Evolutionary conservation across 2,888 invertebrate species (phyloP), one percentile per base, ranked within the genome.

Genomic region (Amphipyra berbera): DNA sequence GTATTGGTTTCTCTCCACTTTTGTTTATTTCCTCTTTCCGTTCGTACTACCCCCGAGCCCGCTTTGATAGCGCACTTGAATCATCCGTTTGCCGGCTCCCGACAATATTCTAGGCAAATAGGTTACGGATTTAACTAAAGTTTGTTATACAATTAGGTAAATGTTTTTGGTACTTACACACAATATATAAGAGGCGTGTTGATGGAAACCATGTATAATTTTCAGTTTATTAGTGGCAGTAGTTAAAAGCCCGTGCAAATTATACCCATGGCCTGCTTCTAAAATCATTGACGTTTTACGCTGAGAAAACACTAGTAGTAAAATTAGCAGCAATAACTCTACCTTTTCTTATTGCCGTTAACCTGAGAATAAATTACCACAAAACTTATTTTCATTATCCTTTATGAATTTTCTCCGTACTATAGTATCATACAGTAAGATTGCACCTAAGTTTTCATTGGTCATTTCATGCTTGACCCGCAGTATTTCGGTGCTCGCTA

Each of bases 1-100:
- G 90, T 89, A 89, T 91, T 88, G 89, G 88, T 90, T 89, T 86
- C 88, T 83, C 84, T 86, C 79, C 80, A 82, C 79, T 82, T 88
- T 84, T 85, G 83, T 90, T 89, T 87, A 83, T 85, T 86, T 86
- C 78, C 72, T 85, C 79, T 84, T 86, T 86, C 73, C 78, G 70
- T 76, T 73, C 74, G 72, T 73, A 71, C 54, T 47, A 62, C 61
- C 67, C 66, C 59, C 55, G 45, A 49, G 65, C 73, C 61, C 58
- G 49, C 60, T 67, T 59, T 68, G 65, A 74, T 76, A 76, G 73
- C 68, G 67, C 67, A 74, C 76, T 78, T 76, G 67, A 63, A 78
- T 79, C 64, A 77, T 65, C 58, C 58, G 57, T 59, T 62, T 68
- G 57, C 65, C 66, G 62, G 21, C 21, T 40, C 10, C 53, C 27